These are phyloP conservation scores for Drosophila tanythrix DNA, from an alignment of 2,888 invertebrate species.

Conservation along the genomic window DNA sequence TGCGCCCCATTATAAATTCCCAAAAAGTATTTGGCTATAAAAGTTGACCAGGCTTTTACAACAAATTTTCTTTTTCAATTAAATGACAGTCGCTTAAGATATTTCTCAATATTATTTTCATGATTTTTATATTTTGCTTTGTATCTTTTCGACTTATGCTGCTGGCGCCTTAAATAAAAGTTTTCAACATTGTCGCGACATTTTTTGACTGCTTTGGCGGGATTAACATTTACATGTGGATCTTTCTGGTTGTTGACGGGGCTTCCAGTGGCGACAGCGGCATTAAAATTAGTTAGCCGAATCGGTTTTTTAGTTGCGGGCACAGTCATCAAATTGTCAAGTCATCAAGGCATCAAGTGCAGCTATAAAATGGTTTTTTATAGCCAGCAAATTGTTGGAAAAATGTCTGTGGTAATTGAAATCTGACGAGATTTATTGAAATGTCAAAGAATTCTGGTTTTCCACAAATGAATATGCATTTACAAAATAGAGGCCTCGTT, in stretches of 20 bases:
- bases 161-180: slow-evolving; percentile 40
- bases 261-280: slow-evolving; percentile 36
- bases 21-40: slow-evolving; percentile 69
- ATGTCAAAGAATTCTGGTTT: slow-evolving; percentile 35
- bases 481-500: background rate
- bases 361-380: slow-evolving; percentile 67
- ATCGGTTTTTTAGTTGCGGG: slow-evolving; percentile 47
- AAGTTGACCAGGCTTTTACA: slow-evolving; percentile 41
- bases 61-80: slow-evolving; percentile 61
- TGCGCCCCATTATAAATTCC: slow-evolving; percentile 50
- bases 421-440: slow-evolving; percentile 38
- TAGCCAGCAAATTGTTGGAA: slow-evolving; percentile 53
- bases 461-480: slow-evolving; percentile 11
- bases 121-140: slow-evolving; percentile 19
- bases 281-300: slow-evolving; percentile 69
- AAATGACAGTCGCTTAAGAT: slow-evolving; percentile 46
- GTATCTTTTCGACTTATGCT: slow-evolving; percentile 28
- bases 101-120: slow-evolving; percentile 41
- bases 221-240: slow-evolving; percentile 46
- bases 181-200: slow-evolving; percentile 50
- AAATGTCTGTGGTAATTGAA: slow-evolving; percentile 52
- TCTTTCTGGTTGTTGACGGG: slow-evolving; percentile 25
- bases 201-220: slow-evolving; percentile 25
- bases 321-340: slow-evolving; percentile 43
- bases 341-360: slow-evolving; percentile 55